Base-by-base conservation (phyloP, 2,113 vertebrate species). In the Tragelaphus scriptus region DNA sequence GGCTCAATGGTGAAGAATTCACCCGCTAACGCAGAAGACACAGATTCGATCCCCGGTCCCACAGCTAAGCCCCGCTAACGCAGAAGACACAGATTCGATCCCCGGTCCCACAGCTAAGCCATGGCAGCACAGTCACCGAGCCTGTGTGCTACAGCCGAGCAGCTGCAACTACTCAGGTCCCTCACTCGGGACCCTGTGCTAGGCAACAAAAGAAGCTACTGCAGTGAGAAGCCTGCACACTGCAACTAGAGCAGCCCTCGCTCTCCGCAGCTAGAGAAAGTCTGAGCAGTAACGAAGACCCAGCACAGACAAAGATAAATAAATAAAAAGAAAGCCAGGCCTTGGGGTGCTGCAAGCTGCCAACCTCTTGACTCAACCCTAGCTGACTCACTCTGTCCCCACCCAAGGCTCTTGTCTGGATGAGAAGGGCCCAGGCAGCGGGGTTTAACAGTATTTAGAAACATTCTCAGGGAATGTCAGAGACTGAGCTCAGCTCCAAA, bases 171-270 rank as follows among this genome's bases (percentile, higher is more conserved):
- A 7, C 12, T 2, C 12, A 77, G 4, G 23, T 32, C 36, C 71
- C 7, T 26, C 6, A 14, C 6, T 11, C 21, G 0, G 36, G 36
- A 44, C 9, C 5, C 23, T 0, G 12, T 7, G 23, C 36, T 4
- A 40, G 21, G 23, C 36, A 77, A 14, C 12, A 2, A 26, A 26
- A 75, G 71, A 6, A 26, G 71, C 12, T 0, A 7, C 71, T 26
- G 36, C 23, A 7, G 40, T 3, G 6, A 44, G 71, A 77, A 44
- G 23, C 71, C 71, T 25, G 36, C 28, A 0, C 36, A 25, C 23
- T 44, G 23, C 71, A 44, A 1, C 23, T 77, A 26, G 68, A 23
- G 32, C 1, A 71, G 68, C n/a, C 68, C 68, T 23, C 10, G 5
- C 68, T 40, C n/a, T 71, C n/a, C 0, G 1, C 71, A 44, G 40